Evolutionary conservation across 1,140 invertebrate species (phyloP).

Genomic region (Palaemon carinicauda): DNA sequence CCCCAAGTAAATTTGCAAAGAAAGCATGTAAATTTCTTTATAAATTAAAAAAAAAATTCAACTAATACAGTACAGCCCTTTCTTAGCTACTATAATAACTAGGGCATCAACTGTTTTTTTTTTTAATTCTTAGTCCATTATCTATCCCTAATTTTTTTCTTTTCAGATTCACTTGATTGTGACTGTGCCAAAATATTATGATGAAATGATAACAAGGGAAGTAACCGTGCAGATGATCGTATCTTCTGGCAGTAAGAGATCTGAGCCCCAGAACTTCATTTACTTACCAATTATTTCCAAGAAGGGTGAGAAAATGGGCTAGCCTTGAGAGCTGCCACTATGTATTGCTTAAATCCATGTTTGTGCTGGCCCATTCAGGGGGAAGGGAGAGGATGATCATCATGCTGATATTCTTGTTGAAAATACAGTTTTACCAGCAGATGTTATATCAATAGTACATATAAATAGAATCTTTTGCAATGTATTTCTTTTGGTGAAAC

Average conservation of each 20-base stretch:
- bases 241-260: conserved; percentile 85
- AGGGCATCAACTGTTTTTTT: no score
- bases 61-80: no score
- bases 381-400: conserved; percentile 50
- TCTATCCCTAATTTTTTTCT: conserved; percentile 24
- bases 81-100: no score
- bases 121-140: no score
- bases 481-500: neutral
- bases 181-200: conserved; percentile 82
- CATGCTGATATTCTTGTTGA: conserved; percentile 22
- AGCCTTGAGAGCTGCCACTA: neutral
- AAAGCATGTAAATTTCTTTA: no score
- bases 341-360: conserved; percentile 41
- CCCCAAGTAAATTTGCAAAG: no score
- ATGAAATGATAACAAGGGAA: conserved; percentile 72
- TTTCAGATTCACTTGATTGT: conserved; percentile 93
- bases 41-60: no score
- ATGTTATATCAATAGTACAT: neutral
- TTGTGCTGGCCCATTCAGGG: conserved; percentile 54
- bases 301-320: conserved; percentile 31
- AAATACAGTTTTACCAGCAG: conserved; percentile 20
- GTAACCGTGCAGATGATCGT: conserved; percentile 78
- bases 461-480: no score
- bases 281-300: conserved; percentile 67
- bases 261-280: conserved; percentile 85